Base-by-base conservation (phyloP, 2,797 vertebrate species). In the Epinephelus awoara region DNA sequence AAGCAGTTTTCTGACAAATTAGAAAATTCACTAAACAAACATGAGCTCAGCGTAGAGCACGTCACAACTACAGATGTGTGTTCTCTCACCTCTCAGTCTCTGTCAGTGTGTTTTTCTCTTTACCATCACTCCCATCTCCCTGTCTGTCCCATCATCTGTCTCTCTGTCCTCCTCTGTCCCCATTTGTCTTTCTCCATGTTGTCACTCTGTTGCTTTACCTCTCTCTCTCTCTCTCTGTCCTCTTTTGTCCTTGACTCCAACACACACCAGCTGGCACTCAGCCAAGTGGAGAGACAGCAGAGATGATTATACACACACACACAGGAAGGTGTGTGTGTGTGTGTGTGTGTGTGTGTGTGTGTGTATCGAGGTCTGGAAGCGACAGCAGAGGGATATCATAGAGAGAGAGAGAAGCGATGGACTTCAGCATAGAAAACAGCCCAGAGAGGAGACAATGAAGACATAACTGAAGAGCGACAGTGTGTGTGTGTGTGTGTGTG, bases 221-320 rank as follows among this genome's bases (percentile, higher is more conserved):
- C 18, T n/a, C 18, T 11, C 18, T 19, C 46, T 13, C 67, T 91
- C 91, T 92, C 88, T 94, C 94, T 91, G 90, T 88, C 87, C 85
- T 90, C 89, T 57, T 90, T 94, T 92, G 96, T 96, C 96, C 96
- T 97, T 97, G 96, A 96, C 94, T 96, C 93, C 88, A 95, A 95
- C 93, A 93, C 85, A 95, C 93, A 93, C 83, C 93, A 95, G 88
- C 93, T 97, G 97, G 96, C 95, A 94, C 83, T 0, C 1, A 87
- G 94, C 96, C 96, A 95, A 92, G 94, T 95, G 81, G 69, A 82
- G 77, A 87, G 82, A 85, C 82, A 76, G 84, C 82, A 69, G 77
- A 83, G 84, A 88, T 79, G 76, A 85, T 74, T 57, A 69, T 6
- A 63, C 72, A 47, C 67, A 47, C 65, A 61, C 59, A 47, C 69